Evolutionary conservation across 2,888 invertebrate species (phyloP).

Genomic region (Agrilus cyanescens): DNA sequence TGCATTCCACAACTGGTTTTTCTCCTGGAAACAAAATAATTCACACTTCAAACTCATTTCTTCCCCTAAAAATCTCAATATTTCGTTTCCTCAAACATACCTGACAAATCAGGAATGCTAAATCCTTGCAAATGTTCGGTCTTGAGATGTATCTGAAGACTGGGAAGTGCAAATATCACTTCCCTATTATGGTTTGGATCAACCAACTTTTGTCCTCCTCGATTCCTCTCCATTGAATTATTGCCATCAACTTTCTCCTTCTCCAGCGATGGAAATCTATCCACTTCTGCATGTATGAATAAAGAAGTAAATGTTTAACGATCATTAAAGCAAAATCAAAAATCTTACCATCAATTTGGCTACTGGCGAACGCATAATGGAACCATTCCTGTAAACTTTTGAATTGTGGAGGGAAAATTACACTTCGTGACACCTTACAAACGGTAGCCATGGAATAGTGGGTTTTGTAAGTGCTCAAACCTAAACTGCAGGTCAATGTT

Average conservation of each 20-base stretch:
- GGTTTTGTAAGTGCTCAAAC: constrained; percentile 53
- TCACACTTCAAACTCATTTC: no score
- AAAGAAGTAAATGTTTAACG: not conserved
- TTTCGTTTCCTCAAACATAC: constrained; percentile 26
- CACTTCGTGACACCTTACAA: constrained; percentile 80
- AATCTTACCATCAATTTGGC: constrained; percentile 78
- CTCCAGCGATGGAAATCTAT: constrained; percentile 81
- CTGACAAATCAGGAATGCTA: constrained; percentile 54
- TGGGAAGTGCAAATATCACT: constrained; percentile 93
- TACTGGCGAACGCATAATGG: constrained; percentile 88
- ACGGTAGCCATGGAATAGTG: constrained; percentile 92
- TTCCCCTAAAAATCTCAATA: not conserved
- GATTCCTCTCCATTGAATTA: constrained; percentile 43
- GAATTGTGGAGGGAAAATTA: constrained; percentile 92
- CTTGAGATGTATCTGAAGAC: constrained; percentile 83
- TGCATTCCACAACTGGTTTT: constrained; percentile 87
- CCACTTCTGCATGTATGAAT: constrained; percentile 53
- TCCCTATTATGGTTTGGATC: constrained; percentile 79
- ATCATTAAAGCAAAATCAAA: not conserved
- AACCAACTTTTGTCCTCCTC: constrained; percentile 50
- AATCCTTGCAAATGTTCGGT: constrained; percentile 82
- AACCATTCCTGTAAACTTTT: constrained; percentile 94
- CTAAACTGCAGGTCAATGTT: constrained; percentile 80
- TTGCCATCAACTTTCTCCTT: constrained; percentile 53
- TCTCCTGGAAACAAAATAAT: constrained; percentile 42